A percentile compares a stretch with the other conserved stretches of the same genome.
phyloP scores from a whole-genome alignment of 2,888 invertebrate species.

The Erebia palarica region DNA sequence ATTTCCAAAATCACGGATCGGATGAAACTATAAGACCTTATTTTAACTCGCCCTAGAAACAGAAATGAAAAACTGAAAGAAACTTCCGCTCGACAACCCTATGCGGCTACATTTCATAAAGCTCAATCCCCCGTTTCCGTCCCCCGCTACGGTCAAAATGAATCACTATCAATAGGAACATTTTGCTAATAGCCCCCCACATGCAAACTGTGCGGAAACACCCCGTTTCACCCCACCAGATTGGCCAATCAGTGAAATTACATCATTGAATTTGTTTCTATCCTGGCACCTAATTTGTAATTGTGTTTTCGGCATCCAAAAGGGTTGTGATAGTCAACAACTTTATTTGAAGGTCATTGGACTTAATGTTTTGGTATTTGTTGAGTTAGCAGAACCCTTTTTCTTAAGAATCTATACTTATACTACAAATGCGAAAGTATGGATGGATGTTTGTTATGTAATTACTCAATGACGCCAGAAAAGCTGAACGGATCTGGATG shows the following conservation, averaged over 20 bases:
- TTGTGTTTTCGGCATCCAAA: neutral
- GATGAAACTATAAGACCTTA: no score
- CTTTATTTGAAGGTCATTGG: no score
- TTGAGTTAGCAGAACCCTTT: no score
- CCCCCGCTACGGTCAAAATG: constrained; percentile 30
- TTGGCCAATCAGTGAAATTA: constrained; percentile 39
- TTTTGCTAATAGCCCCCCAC: constrained; percentile 35
- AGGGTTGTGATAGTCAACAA: no score
- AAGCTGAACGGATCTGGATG: no score
- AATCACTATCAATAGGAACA: constrained; percentile 33
- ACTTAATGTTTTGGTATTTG: no score
- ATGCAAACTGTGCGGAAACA: constrained; percentile 35
- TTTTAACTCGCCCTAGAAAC: no score
- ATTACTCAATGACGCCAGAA: no score
- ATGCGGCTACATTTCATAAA: constrained; percentile 16
- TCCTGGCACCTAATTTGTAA: constrained; percentile 16
- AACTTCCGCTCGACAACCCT: neutral
- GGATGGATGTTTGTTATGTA: no score
- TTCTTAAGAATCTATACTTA: no score
- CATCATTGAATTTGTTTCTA: constrained; percentile 20
- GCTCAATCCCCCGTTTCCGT: constrained; percentile 36
- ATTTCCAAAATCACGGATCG: no score
- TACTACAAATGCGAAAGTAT: no score
- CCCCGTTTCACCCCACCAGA: constrained; percentile 26
- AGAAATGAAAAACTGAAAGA: neutral